Percentiles rank a stretch among this genome's conserved stretches.
phyloP scores from a whole-genome alignment of 2,888 invertebrate species.

The Oligia latruncula region DNA sequence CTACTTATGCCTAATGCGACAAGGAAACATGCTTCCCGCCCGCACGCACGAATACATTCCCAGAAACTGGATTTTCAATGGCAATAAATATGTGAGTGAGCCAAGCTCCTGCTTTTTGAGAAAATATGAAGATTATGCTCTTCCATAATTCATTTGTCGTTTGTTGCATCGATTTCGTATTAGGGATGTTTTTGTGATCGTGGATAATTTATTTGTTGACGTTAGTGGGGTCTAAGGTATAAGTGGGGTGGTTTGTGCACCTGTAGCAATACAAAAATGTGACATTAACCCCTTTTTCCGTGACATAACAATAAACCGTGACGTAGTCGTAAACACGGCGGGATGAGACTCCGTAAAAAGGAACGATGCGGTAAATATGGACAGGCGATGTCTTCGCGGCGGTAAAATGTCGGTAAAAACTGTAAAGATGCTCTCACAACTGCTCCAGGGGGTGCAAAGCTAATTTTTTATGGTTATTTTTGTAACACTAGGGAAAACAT shows the following conservation, averaged over 20 bases:
- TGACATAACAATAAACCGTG: slow-evolving; percentile 85
- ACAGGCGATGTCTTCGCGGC: slow-evolving; percentile 82
- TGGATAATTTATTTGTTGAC: slow-evolving; percentile 54
- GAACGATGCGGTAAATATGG: slow-evolving; percentile 87
- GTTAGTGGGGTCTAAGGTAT: slow-evolving; percentile 41
- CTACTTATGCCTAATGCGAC: slow-evolving; percentile 90
- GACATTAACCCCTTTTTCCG: slow-evolving; percentile 83
- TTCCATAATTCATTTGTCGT: slow-evolving; percentile 70
- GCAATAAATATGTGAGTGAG: slow-evolving; percentile 85
- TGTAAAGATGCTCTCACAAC: slow-evolving; percentile 75
- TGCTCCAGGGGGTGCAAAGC: slow-evolving; percentile 68
- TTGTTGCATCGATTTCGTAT: slow-evolving; percentile 66
- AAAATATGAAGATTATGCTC: slow-evolving; percentile 74
- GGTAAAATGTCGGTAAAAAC: slow-evolving; percentile 75
- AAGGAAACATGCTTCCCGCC: slow-evolving; percentile 87
- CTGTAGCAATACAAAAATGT: slow-evolving; percentile 80
- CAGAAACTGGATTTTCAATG: slow-evolving; percentile 85
- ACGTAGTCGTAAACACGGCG: slow-evolving; percentile 83
- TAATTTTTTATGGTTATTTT: slow-evolving; percentile 78
- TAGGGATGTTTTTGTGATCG: slow-evolving; percentile 58
- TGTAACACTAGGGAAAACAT: slow-evolving; percentile 33
- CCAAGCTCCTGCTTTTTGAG: slow-evolving; percentile 68
- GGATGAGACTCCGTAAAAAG: slow-evolving; percentile 86
- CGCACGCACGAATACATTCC: slow-evolving; percentile 83
- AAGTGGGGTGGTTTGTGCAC: slow-evolving; percentile 64